Percentiles rank a stretch among this genome's conserved stretches.
These are phyloP conservation scores for Patiria miniata DNA, from an alignment of 35 echinoderm and acorn worm species.

Conservation along the genomic window DNA sequence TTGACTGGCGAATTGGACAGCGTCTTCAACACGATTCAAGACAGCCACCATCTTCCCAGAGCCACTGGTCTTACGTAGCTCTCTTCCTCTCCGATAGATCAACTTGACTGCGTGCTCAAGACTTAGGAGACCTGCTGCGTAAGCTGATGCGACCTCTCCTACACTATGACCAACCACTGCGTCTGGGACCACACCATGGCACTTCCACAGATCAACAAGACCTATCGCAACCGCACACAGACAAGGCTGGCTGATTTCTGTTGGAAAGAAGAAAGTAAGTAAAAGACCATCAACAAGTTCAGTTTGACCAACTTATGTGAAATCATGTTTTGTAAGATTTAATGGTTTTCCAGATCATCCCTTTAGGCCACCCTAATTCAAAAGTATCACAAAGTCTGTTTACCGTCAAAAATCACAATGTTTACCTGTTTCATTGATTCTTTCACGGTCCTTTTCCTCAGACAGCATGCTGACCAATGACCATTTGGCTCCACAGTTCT, in stretches of 20 bases:
- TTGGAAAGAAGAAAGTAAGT: neutral
- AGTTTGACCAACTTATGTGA: too few species aligned
- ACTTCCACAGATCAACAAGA: conserved; percentile 38
- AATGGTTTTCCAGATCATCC: neutral
- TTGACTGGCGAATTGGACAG: neutral
- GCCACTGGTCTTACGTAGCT: conserved; percentile 39
- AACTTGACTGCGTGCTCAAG: conserved; percentile 36
- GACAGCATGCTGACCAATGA: conserved; percentile 46
- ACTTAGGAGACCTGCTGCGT: conserved; percentile 38
- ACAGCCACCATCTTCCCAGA: conserved; percentile 53
- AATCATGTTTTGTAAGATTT: too few species aligned
- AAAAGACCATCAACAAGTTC: too few species aligned
- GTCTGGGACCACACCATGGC: conserved; percentile 29
- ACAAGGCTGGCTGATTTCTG: conserved; percentile 45
- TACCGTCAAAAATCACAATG: neutral
- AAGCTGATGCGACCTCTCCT: conserved; percentile 59
- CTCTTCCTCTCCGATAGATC: conserved; percentile 49
- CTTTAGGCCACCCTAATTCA: neutral
- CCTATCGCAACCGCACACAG: conserved; percentile 52
- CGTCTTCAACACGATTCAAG: conserved; percentile 21
- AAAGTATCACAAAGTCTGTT: neutral
- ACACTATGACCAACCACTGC: conserved; percentile 64
- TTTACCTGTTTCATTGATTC: conserved; percentile 57
- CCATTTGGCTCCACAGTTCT: conserved; percentile 66
- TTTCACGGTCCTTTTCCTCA: conserved; percentile 33